These are phyloP conservation scores for Microplitis demolitor DNA, from an alignment of 1,140 invertebrate genomes.

Conservation along the genomic window DNA sequence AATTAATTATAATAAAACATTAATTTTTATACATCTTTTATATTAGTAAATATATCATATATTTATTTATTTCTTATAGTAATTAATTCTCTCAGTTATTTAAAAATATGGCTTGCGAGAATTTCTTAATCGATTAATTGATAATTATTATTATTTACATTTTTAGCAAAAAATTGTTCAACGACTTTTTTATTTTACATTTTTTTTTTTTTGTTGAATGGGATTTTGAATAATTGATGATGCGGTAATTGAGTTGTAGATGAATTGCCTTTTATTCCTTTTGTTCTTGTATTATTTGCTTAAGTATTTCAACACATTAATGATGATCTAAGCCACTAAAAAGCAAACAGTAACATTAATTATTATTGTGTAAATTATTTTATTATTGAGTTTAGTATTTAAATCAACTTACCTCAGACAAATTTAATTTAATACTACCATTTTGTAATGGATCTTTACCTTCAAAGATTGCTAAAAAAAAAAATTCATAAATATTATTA, in stretches of 20 bases:
- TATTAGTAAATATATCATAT: slow-evolving; percentile 2
- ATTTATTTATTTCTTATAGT: slow-evolving; percentile 18
- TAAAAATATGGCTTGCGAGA: slow-evolving; percentile 24
- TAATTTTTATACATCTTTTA: slow-evolving; percentile 44
- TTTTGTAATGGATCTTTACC: slow-evolving; percentile 81
- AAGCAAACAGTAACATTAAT: slow-evolving; percentile 46
- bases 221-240: too few relatives aligned
- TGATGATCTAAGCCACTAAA: slow-evolving; percentile 80
- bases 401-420: slow-evolving; percentile 71
- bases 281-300: slow-evolving; percentile 14
- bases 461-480: slow-evolving; percentile 75
- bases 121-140: neutral
- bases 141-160: slow-evolving; percentile 11
- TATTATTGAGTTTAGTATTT: neutral
- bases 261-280: too few relatives aligned
- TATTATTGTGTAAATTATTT: slow-evolving; percentile 40
- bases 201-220: too few relatives aligned
- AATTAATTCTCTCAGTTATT: slow-evolving; percentile 31
- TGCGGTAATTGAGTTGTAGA: too few relatives aligned
- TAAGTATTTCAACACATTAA: slow-evolving; percentile 67
- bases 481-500: too few relatives aligned
- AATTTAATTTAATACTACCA: slow-evolving; percentile 78
- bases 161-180: neutral
- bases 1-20: neutral
- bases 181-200: neutral